Percentiles rank a stretch among this genome's conserved stretches.
phyloP scores from a whole-genome alignment of 1,140 invertebrate species.

The Chrysomallon squamiferum region DNA sequence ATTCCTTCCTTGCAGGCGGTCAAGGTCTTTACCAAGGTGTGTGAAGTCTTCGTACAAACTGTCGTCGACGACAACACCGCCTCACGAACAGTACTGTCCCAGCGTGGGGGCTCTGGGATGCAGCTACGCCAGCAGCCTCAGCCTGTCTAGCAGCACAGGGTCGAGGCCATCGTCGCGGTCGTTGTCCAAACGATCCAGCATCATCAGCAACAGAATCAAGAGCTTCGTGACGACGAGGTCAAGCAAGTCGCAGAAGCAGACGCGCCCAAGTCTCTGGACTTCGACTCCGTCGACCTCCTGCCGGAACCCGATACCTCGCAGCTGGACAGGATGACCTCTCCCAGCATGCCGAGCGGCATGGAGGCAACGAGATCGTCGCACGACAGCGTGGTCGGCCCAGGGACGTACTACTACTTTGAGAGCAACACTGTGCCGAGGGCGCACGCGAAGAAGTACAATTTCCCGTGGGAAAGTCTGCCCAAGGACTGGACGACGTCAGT shows the following conservation, averaged over 20 bases:
- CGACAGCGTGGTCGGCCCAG: slow-evolving; percentile 35
- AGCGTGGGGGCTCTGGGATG: not conserved
- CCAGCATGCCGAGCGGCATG: slow-evolving; percentile 40
- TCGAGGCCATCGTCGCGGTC: slow-evolving; percentile 33
- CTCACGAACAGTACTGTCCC: not conserved
- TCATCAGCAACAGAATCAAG: slow-evolving; percentile 52
- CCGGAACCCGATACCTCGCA: not conserved
- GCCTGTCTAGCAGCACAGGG: slow-evolving; percentile 28
- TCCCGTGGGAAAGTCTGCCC: slow-evolving; percentile 56
- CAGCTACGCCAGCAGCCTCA: slow-evolving; percentile 26
- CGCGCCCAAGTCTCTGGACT: slow-evolving; percentile 52
- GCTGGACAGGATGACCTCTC: slow-evolving; percentile 18
- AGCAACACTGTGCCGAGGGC: slow-evolving; percentile 52
- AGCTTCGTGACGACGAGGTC: slow-evolving; percentile 27
- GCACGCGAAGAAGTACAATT: slow-evolving; percentile 46
- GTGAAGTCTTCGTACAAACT: slow-evolving; percentile 24
- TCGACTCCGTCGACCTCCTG: slow-evolving; percentile 42
- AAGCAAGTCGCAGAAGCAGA: slow-evolving; percentile 24
- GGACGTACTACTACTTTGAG: slow-evolving; percentile 53
- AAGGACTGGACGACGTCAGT: slow-evolving; percentile 60
- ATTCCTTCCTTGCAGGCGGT: slow-evolving; percentile 52
- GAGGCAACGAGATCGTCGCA: not conserved
- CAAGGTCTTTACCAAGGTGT: slow-evolving; percentile 51
- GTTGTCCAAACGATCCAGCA: slow-evolving; percentile 42
- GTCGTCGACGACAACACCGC: not conserved